Evolutionary conservation across 2,888 invertebrate species (phyloP).

Genomic region (Octodonta nipae): DNA sequence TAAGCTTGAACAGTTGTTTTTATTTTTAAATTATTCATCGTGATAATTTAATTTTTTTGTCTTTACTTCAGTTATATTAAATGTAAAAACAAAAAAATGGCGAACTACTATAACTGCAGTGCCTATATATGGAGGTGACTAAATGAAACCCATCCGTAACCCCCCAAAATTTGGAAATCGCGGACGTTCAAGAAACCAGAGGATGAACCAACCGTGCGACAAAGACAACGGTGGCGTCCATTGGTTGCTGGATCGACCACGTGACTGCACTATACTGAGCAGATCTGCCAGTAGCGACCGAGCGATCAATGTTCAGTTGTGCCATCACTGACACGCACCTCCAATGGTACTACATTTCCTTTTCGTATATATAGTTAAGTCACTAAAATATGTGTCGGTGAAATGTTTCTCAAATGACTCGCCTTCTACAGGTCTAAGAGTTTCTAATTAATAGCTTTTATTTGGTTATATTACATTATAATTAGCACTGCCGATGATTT

Average conservation of each 20-base stretch:
- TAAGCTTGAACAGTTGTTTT: too few relatives aligned
- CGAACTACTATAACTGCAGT: slow-evolving; percentile 40
- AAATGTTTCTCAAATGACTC: too few relatives aligned
- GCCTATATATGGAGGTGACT: slow-evolving; percentile 46
- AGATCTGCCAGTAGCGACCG: slow-evolving; percentile 42
- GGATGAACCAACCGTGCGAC: slow-evolving; percentile 39
- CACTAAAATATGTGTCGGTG: too few relatives aligned
- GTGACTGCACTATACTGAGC: slow-evolving; percentile 52
- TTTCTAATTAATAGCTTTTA: too few relatives aligned
- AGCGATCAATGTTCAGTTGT: slow-evolving; percentile 49
- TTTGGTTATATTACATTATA: too few relatives aligned
- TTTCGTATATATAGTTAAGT: too few relatives aligned
- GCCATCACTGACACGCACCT: slow-evolving; percentile 50
- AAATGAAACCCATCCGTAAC: slow-evolving; percentile 42
- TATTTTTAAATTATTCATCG: too few relatives aligned
- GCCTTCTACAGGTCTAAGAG: too few relatives aligned
- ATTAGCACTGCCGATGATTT: too few relatives aligned
- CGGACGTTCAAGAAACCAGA: slow-evolving; percentile 49
- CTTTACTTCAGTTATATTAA: too few relatives aligned
- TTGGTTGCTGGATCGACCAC: slow-evolving; percentile 47
- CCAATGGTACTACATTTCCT: too few relatives aligned
- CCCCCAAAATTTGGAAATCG: slow-evolving; percentile 48
- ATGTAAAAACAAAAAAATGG: slow-evolving; percentile 36
- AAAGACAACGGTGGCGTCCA: slow-evolving; percentile 41
- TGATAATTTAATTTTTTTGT: too few relatives aligned